These are phyloP conservation scores for Xyliphius kryptos DNA, from an alignment of 2,113 vertebrate species.

Conservation along the genomic window DNA sequence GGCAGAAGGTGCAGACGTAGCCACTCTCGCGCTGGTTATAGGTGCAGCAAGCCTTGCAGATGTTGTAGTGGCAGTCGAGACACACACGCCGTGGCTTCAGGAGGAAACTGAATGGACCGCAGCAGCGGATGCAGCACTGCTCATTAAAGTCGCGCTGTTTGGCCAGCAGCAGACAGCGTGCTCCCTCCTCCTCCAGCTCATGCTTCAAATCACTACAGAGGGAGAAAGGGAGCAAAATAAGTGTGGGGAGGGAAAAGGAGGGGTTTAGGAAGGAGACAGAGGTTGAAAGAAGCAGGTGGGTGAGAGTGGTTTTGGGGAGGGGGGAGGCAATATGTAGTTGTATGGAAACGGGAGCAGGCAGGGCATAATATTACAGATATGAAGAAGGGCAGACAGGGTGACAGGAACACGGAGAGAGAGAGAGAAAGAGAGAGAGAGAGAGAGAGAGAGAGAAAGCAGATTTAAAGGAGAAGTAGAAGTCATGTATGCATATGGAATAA, in stretches of 20 bases:
- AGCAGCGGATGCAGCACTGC: constrained; percentile 96
- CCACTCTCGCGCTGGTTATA: constrained; percentile 80
- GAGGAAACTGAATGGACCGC: constrained; percentile 88
- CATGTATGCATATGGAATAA: constrained; percentile 31
- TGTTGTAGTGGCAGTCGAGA: constrained; percentile 86
- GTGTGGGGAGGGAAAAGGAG: neutral
- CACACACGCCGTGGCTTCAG: constrained; percentile 86
- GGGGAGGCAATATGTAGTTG: constrained; percentile 19
- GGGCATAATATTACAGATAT: neutral
- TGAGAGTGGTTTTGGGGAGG: constrained; percentile 13
- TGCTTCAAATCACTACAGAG: constrained; percentile 87
- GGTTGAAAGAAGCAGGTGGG: neutral
- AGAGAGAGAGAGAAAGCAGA: constrained; percentile 16
- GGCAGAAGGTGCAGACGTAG: constrained; percentile 86
- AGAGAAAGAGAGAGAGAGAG: constrained; percentile 34
- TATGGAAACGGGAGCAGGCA: neutral
- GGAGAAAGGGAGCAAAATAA: constrained; percentile 32
- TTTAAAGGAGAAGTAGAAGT: constrained; percentile 19
- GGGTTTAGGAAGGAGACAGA: constrained; percentile 29
- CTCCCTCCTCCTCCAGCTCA: constrained; percentile 87
- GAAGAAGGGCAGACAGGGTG: neutral
- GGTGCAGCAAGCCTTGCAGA: constrained; percentile 88
- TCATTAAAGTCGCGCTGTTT: constrained; percentile 90
- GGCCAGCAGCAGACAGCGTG: constrained; percentile 87
- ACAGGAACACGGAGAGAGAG: constrained; percentile 13